Conservation (phyloP, 2,113 vertebrate species). For the Cyrtonyx montezumae region DNA sequence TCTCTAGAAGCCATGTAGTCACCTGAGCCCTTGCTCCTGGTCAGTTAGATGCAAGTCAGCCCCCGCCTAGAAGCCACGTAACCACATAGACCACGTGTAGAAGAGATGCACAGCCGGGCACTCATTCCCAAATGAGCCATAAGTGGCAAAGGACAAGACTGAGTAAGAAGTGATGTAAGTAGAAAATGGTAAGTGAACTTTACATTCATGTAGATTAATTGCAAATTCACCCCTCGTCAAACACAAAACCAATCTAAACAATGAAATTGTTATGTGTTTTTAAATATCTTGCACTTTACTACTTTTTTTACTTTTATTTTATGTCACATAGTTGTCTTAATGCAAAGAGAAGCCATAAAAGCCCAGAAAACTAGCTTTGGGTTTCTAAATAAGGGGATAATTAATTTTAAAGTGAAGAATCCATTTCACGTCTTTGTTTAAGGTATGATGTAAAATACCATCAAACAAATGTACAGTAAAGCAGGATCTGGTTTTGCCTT, state of each 20-base stretch:
- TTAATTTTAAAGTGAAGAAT: constrained; percentile 66
- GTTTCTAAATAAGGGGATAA: constrained; percentile 72
- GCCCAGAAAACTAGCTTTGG: constrained; percentile 54
- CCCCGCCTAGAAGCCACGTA: constrained; percentile 7
- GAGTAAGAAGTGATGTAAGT: not conserved
- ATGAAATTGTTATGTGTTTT: constrained; percentile 68
- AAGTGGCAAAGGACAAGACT: not conserved
- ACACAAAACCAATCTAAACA: constrained; percentile 56
- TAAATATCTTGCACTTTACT: constrained; percentile 78
- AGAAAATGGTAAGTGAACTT: constrained; percentile 14
- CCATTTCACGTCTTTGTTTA: constrained; percentile 66
- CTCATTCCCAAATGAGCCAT: not conserved
- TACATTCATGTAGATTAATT: constrained; percentile 50
- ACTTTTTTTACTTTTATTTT: constrained; percentile 56
- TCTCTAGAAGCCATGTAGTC: not conserved
- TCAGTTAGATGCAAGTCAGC: not conserved
- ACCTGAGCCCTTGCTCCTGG: not conserved
- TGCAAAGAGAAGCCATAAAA: constrained; percentile 75
- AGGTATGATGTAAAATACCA: constrained; percentile 64
- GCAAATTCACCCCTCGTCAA: constrained; percentile 47
- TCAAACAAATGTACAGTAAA: constrained; percentile 21
- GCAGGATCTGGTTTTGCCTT: constrained; percentile 47
- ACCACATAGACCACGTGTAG: not conserved
- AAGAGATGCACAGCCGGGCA: not conserved
- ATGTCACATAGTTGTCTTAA: constrained; percentile 79